Evolutionary conservation across 1,140 invertebrate species (phyloP).

Genomic region (Bombus confusus): DNA sequence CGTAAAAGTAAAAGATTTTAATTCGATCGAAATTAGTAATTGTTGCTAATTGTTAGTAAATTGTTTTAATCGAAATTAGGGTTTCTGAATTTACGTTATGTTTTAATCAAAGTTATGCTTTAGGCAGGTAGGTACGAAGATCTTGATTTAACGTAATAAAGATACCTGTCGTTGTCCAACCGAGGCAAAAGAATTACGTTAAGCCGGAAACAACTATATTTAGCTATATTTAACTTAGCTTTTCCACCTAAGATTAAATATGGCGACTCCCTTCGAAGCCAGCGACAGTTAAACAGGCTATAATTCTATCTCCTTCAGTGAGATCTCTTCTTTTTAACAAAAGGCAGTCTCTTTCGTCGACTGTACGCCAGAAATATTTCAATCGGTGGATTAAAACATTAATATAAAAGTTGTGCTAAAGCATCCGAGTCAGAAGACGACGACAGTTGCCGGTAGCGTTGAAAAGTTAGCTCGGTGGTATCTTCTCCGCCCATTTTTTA

Average conservation of each 20-base stretch:
- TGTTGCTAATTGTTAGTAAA: no score
- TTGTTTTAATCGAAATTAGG: no score
- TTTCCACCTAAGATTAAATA: not conserved
- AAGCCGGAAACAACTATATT: no score
- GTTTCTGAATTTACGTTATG: no score
- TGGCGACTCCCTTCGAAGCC: not conserved
- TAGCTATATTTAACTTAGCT: not conserved
- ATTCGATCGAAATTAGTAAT: no score
- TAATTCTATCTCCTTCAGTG: not conserved
- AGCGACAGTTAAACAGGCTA: not conserved
- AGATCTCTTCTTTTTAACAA: slow-evolving; percentile 23
- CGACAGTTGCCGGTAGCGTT: slow-evolving; percentile 66
- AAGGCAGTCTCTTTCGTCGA: slow-evolving; percentile 21
- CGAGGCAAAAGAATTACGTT: no score
- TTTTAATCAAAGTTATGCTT: no score
- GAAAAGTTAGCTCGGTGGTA: slow-evolving; percentile 73
- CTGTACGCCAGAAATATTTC: slow-evolving; percentile 57
- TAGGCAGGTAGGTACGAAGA: no score
- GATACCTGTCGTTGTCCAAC: no score
- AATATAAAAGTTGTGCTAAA: slow-evolving; percentile 71
- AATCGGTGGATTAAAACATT: slow-evolving; percentile 77
- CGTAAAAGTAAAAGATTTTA: no score
- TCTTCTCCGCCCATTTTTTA: slow-evolving; percentile 29
- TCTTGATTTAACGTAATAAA: no score
- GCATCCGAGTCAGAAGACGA: not conserved